A percentile compares a stretch with the other conserved stretches of the same genome.
Conservation (phyloP, 2,113 vertebrate genomes). For the Dunckerocampus dactyliophorus region DNA sequence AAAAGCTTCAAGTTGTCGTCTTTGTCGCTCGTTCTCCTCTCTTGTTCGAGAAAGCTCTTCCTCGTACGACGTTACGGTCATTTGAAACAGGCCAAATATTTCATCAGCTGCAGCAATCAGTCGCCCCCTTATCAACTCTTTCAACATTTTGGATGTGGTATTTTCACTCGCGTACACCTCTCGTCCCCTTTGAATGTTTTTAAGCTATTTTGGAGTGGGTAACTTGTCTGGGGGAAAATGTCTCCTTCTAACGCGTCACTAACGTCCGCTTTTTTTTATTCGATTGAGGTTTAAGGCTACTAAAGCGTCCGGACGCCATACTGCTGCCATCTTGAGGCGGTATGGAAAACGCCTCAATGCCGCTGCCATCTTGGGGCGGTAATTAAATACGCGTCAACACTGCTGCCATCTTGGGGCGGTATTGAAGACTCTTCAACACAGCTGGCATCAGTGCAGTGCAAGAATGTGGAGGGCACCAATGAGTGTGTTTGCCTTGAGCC, state of each 20-base stretch:
- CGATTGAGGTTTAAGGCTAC: background rate
- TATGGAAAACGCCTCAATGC: background rate
- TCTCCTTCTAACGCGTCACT: background rate
- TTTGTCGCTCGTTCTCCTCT: background rate
- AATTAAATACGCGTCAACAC: background rate
- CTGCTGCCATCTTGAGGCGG: background rate
- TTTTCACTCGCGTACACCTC: background rate
- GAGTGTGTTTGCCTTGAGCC: too few relatives aligned
- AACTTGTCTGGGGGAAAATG: too few relatives aligned
- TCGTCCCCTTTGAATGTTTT: background rate
- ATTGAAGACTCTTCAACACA: background rate
- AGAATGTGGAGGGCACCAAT: too few relatives aligned
- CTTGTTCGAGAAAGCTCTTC: background rate
- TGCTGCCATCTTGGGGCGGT: background rate
- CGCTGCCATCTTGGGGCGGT: background rate
- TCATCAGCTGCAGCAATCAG: background rate
- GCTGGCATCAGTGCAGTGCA: background rate
- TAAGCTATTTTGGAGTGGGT: background rate
- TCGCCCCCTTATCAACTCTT: background rate
- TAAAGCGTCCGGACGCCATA: background rate
- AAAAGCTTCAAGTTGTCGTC: constrained; percentile 1
- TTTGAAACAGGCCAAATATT: background rate
- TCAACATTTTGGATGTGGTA: background rate
- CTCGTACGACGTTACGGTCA: background rate
- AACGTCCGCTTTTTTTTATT: background rate